Evolutionary conservation across 2,888 invertebrate genomes (phyloP), one percentile per base, ranked within the genome.

Genomic region (Siphlonurus alternatus): DNA sequence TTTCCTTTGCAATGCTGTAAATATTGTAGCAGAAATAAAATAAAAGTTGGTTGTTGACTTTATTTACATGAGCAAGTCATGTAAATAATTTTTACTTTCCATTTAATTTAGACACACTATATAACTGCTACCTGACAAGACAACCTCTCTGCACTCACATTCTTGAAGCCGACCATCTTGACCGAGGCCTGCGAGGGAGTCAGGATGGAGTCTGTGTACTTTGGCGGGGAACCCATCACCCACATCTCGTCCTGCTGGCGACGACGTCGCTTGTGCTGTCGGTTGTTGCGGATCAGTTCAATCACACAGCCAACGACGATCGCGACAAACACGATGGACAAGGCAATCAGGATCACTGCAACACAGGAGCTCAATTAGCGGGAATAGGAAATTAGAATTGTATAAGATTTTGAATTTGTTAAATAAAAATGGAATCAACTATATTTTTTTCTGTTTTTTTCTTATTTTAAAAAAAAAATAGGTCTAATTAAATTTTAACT

Each of bases 211-310:
- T 86, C 86, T 69, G 84, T 84, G 60, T 81, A 73, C 75, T 86
- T 85, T 1, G 83, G 81, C 0, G 87, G 87, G 70, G 87, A 86
- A 71, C 87, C 87, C 73, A 87, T 88, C 61, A 82, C 84, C 76
- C 86, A 81, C 76, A 65, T 65, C 25, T 87, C 85, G 69, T 85
- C 83, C 73, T 89, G 87, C 66, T 86, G 80, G 5, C 61, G 61
- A 7, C 20, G 56, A 62, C 85, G 81, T 69, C 83, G 76, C 74
- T 84, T 86, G 73, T 89, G 86, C 59, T 83, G 83, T 71, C 86
- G 83, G 72, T 90, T 85, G 15, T 87, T 85, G 70, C 87, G 78
- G 79, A 87, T 90, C 61, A 85, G 82, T 70, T 89, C 91, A 70
- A 88, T 88, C 62, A 80, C 75, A 67, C 86, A 82, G 66, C 83